A percentile compares a stretch with the other conserved stretches of the same genome.
These are phyloP conservation scores for Ptychoptera albimana DNA, from an alignment of 2,888 invertebrate species.

Conservation along the genomic window DNA sequence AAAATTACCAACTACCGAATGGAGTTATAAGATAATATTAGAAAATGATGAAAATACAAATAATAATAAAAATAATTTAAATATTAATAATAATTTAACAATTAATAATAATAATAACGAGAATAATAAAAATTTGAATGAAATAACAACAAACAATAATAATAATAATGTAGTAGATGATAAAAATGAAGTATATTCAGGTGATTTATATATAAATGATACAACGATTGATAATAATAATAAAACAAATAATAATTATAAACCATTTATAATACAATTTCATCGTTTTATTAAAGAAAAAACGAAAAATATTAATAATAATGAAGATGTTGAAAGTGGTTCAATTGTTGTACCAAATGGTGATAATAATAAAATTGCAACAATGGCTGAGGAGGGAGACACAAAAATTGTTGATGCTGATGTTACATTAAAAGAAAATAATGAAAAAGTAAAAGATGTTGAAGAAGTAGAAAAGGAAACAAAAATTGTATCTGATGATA, in stretches of 20 bases:
- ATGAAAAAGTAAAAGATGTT: too few species aligned
- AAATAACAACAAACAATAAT: constrained; percentile 22
- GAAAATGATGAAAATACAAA: constrained; percentile 15
- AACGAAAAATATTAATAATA: too few species aligned
- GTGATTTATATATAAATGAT: constrained; percentile 23
- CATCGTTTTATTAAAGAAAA: constrained; percentile 13
- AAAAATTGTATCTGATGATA: too few species aligned
- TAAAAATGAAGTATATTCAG: constrained; percentile 19
- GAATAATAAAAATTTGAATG: constrained; percentile 23
- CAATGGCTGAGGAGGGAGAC: too few species aligned
- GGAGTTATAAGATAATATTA: constrained; percentile 27
- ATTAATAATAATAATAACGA: constrained; percentile 17
- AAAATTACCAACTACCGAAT: constrained; percentile 20
- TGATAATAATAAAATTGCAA: too few species aligned
- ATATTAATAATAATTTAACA: not conserved
- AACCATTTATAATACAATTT: constrained; percentile 29
- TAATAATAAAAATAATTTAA: not conserved
- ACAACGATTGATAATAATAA: constrained; percentile 25
- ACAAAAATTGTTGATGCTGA: too few species aligned
- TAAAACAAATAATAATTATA: constrained; percentile 25
- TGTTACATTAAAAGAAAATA: too few species aligned
- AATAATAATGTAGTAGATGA: constrained; percentile 15
- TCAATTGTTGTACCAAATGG: too few species aligned
- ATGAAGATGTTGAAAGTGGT: too few species aligned
- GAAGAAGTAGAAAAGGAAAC: too few species aligned